phyloP scores from a whole-genome alignment of 2,113 vertebrate genomes.

The Regulus satrapa region DNA sequence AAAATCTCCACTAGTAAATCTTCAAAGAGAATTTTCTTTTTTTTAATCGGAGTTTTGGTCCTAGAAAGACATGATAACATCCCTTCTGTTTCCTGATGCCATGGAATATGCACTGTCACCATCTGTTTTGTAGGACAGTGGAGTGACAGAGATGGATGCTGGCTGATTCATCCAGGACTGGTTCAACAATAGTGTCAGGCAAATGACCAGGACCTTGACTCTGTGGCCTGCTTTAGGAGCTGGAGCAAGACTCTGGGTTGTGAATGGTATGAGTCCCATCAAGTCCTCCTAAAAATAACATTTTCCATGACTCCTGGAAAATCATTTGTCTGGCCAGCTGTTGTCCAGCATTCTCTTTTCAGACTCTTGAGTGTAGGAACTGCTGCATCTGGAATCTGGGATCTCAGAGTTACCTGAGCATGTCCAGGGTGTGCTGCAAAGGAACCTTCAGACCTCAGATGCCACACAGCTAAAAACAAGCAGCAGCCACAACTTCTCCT shows the following conservation, averaged over 20 bases:
- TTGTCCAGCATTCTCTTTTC: not conserved
- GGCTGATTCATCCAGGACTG: not conserved
- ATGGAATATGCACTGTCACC: not conserved
- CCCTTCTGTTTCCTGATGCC: accelerated
- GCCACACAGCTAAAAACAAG: not conserved
- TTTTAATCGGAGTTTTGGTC: not conserved
- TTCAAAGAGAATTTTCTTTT: not conserved
- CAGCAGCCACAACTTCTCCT: not conserved
- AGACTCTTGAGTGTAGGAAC: not conserved
- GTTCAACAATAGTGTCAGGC: not conserved
- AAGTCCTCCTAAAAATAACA: not conserved
- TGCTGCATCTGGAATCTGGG: not conserved
- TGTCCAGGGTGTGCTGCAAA: accelerated
- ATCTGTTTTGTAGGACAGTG: not conserved
- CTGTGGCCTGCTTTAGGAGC: not conserved
- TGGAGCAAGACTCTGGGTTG: not conserved
- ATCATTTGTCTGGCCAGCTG: not conserved
- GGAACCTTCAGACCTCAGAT: not conserved
- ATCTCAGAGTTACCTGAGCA: not conserved
- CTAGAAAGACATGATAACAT: not conserved
- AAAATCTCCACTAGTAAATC: not conserved
- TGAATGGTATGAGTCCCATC: accelerated
- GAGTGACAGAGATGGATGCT: not conserved
- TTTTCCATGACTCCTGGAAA: not conserved
- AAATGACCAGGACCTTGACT: not conserved